A percentile compares a stretch with the other conserved stretches of the same genome.
phyloP scores from a whole-genome alignment of 2,797 vertebrate species.

The Peromyscus eremicus region DNA sequence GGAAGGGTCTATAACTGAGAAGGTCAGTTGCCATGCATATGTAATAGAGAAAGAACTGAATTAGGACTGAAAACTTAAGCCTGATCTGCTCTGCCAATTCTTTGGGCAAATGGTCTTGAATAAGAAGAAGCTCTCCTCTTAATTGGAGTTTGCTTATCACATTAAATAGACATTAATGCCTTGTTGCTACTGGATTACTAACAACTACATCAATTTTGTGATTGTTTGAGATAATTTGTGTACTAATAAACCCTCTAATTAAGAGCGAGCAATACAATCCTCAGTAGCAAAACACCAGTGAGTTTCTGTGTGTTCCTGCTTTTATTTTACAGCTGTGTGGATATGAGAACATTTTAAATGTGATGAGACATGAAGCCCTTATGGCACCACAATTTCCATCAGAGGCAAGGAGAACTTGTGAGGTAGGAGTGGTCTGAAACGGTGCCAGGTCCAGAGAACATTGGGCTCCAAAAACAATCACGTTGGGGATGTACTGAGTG shows the following conservation, averaged over 20 bases:
- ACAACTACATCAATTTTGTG: not conserved
- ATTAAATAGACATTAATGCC: not conserved
- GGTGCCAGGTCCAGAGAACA: not conserved
- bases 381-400: not conserved
- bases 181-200: not conserved
- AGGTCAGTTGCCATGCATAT: not conserved
- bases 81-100: not conserved
- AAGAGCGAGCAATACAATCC: not conserved
- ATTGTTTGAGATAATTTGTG: not conserved
- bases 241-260: constrained; percentile 9
- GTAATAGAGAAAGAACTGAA: not conserved
- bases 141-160: not conserved
- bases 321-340: not conserved
- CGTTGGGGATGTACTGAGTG: not conserved
- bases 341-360: not conserved
- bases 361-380: not conserved
- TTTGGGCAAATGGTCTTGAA: not conserved
- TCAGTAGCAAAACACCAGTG: not conserved
- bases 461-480: fast-evolving
- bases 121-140: not conserved
- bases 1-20: not conserved
- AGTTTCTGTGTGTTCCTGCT: not conserved
- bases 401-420: not conserved
- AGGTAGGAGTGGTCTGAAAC: not conserved
- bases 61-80: not conserved